Conservation (phyloP, 2,888 invertebrate species). For the Frankliniella fusca region DNA sequence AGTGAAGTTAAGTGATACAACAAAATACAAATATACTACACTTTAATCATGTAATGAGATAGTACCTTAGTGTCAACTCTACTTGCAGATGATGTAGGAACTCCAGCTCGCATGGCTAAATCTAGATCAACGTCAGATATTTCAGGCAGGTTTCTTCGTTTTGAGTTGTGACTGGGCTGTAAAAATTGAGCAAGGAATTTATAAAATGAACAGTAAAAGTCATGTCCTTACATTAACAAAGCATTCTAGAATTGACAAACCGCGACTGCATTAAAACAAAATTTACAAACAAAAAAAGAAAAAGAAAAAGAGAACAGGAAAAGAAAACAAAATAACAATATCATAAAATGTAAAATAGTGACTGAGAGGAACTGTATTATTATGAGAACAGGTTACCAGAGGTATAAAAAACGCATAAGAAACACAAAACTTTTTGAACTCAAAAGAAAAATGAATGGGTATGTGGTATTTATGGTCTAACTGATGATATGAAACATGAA, state of each 20-base stretch:
- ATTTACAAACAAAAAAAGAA: too few relatives aligned
- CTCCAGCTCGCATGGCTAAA: not conserved
- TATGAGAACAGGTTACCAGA: not conserved
- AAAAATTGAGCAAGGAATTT: not conserved
- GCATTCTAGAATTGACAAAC: too few relatives aligned
- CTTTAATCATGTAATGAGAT: not conserved
- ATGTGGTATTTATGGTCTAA: not conserved
- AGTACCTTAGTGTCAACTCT: not conserved
- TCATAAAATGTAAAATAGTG: not conserved
- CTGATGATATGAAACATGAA: not conserved
- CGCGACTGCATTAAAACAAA: too few relatives aligned
- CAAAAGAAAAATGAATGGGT: not conserved
- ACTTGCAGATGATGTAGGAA: not conserved
- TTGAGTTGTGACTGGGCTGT: not conserved
- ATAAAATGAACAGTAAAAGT: too few relatives aligned
- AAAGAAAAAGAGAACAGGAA: too few relatives aligned
- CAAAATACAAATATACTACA: not conserved
- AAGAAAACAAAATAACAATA: not conserved
- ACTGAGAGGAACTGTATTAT: not conserved
- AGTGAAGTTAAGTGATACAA: not conserved
- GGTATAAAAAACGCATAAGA: not conserved
- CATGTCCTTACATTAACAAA: too few relatives aligned
- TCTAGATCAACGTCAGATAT: not conserved
- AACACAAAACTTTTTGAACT: not conserved
- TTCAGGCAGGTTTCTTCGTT: not conserved